Evolutionary conservation across 2,797 vertebrate genomes (phyloP).

Genomic region (Malurus leucopterus): DNA sequence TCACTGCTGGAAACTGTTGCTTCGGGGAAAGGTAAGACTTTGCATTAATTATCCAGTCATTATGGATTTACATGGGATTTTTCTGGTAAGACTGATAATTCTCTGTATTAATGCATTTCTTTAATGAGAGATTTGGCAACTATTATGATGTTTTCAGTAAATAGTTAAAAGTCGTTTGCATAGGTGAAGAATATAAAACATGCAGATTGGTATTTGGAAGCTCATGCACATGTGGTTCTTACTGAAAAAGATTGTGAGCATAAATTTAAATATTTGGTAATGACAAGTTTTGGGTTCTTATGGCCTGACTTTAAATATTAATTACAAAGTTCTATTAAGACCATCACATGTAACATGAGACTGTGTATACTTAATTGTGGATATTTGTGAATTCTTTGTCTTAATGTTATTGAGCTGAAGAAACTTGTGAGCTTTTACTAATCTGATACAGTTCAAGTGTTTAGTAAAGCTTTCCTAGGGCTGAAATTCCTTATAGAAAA

Average conservation of each 20-base stretch:
- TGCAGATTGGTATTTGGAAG: not conserved
- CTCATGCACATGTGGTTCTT: not conserved
- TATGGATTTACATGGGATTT: not conserved
- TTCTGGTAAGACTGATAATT: not conserved
- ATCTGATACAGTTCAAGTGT: not conserved
- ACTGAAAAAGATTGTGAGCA: not conserved
- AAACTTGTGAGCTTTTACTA: not conserved
- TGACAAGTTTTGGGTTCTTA: not conserved
- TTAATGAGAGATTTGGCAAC: not conserved
- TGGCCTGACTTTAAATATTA: not conserved
- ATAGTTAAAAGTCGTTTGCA: not conserved
- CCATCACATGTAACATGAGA: not conserved
- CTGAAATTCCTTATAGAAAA: not conserved
- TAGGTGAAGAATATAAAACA: not conserved
- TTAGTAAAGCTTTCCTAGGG: not conserved
- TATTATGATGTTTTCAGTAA: not conserved
- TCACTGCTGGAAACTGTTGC: not conserved
- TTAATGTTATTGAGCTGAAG: not conserved
- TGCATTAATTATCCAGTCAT: not conserved
- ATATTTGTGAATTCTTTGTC: not conserved
- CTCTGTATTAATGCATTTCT: not conserved
- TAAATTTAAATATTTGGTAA: not conserved
- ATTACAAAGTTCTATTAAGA: not conserved
- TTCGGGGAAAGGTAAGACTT: slow-evolving; percentile 40
- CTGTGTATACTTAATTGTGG: not conserved